Conservation (phyloP, 2,888 invertebrate species). For the Scelioninae gen. 1 region DNA sequence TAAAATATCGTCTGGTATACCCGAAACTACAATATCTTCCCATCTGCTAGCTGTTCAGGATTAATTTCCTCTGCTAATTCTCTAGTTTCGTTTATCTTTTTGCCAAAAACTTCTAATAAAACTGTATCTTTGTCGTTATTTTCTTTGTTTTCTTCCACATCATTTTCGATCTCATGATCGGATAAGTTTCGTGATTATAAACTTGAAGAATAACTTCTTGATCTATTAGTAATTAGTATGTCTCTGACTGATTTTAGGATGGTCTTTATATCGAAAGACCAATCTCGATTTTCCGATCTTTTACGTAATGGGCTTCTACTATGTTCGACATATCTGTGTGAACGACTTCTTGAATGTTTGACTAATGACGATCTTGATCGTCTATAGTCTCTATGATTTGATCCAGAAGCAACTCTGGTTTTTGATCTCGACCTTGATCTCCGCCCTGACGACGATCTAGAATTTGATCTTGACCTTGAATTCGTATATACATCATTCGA, state of each 20-base stretch:
- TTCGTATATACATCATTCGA: neutral
- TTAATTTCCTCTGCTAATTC: conserved; percentile 22
- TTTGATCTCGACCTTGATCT: neutral
- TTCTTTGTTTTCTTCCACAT: neutral
- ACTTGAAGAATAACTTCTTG: neutral
- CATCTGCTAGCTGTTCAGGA: conserved; percentile 8
- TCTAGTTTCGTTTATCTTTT: neutral
- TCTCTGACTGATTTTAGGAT: neutral
- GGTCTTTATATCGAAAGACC: neutral
- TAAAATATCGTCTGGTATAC: conserved; percentile 31
- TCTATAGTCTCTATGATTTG: neutral
- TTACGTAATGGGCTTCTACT: neutral
- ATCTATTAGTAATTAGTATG: neutral
- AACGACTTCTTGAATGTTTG: neutral
- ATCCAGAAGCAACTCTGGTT: neutral
- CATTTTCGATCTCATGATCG: neutral
- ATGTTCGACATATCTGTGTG: neutral
- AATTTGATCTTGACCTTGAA: neutral
- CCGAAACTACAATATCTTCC: conserved; percentile 32
- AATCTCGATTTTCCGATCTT: neutral
- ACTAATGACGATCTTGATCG: neutral
- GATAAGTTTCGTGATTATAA: neutral
- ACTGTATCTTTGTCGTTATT: neutral
- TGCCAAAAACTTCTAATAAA: conserved; percentile 8
- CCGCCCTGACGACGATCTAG: neutral